Percentiles rank a stretch among this genome's conserved stretches.
phyloP scores from a whole-genome alignment of 2,888 invertebrate genomes.

The Eupeodes latifasciatus region DNA sequence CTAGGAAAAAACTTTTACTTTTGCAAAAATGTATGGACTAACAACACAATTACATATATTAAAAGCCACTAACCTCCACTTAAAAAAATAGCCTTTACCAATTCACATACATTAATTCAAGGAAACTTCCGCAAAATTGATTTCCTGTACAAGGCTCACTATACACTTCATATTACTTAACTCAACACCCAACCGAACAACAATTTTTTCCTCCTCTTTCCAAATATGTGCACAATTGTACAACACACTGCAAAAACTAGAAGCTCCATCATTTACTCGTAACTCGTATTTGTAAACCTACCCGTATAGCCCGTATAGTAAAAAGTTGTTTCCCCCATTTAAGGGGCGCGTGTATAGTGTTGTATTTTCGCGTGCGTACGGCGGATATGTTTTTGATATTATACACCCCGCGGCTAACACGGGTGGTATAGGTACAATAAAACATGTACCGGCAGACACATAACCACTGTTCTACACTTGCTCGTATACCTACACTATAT shows the following conservation, averaged over 20 bases:
- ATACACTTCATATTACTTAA: not conserved
- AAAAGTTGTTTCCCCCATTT: slow-evolving; percentile 29
- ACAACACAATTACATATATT: not conserved
- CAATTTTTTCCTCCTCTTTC: not conserved
- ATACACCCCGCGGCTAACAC: slow-evolving; percentile 62
- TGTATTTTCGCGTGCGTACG: slow-evolving; percentile 49
- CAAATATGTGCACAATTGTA: not conserved
- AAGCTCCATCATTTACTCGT: not conserved
- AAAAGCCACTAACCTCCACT: slow-evolving; percentile 36
- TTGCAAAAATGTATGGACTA: too few species aligned
- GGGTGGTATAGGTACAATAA: slow-evolving; percentile 54
- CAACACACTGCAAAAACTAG: not conserved
- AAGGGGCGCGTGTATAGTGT: slow-evolving; percentile 19
- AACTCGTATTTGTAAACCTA: too few species aligned
- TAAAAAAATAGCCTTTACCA: slow-evolving; percentile 34
- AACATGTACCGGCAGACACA: slow-evolving; percentile 50
- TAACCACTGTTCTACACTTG: slow-evolving; percentile 53
- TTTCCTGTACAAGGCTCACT: slow-evolving; percentile 34
- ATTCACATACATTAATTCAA: not conserved
- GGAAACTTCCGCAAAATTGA: slow-evolving; percentile 30
- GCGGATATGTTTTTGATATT: slow-evolving; percentile 14
- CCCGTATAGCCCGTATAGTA: too few species aligned
- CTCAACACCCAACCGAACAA: slow-evolving; percentile 27
- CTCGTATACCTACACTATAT: not conserved
- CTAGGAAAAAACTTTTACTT: not conserved